A percentile compares a stretch with the other conserved stretches of the same genome.
phyloP scores from a whole-genome alignment of 2,888 invertebrate species.

The Aleiodes leptofemur region DNA sequence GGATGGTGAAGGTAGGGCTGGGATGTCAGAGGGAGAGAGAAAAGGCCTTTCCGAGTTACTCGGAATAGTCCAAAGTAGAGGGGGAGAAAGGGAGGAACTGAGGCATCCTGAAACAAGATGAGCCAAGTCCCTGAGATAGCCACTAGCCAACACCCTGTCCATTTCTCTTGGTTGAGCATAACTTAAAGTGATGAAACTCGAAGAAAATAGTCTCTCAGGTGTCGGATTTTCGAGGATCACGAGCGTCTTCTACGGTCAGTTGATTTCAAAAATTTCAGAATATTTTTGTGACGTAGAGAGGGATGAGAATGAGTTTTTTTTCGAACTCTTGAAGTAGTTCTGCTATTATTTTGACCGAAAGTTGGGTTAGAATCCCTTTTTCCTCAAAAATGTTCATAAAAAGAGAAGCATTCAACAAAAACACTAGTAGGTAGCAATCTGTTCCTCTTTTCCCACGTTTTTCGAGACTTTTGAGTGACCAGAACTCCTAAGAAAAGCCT shows the following conservation, averaged over 20 bases:
- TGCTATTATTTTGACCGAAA: too few species aligned
- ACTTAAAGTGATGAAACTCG: conserved; percentile 26
- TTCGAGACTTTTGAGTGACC: neutral
- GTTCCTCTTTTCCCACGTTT: too few species aligned
- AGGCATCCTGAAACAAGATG: conserved; percentile 53
- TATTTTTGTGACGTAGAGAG: neutral
- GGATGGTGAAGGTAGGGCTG: conserved; percentile 42
- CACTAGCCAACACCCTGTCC: conserved; percentile 70
- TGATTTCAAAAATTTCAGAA: neutral
- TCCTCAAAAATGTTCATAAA: too few species aligned
- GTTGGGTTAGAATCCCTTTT: too few species aligned
- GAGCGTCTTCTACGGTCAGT: neutral
- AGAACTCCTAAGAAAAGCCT: conserved; percentile 1
- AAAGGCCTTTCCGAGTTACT: conserved; percentile 41
- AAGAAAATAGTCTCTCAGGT: conserved; percentile 4
- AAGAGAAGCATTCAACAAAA: too few species aligned
- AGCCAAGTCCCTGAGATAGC: conserved; percentile 69
- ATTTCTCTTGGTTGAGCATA: conserved; percentile 48
- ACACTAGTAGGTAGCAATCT: too few species aligned
- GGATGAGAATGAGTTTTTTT: neutral
- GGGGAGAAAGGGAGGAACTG: conserved; percentile 1
- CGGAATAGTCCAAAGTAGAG: conserved; percentile 35
- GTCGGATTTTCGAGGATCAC: neutral
- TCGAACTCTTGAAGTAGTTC: neutral
- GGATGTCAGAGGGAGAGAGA: conserved; percentile 44